Evolutionary conservation across 2,888 invertebrate genomes (phyloP).

Genomic region (Coenonympha arcania): DNA sequence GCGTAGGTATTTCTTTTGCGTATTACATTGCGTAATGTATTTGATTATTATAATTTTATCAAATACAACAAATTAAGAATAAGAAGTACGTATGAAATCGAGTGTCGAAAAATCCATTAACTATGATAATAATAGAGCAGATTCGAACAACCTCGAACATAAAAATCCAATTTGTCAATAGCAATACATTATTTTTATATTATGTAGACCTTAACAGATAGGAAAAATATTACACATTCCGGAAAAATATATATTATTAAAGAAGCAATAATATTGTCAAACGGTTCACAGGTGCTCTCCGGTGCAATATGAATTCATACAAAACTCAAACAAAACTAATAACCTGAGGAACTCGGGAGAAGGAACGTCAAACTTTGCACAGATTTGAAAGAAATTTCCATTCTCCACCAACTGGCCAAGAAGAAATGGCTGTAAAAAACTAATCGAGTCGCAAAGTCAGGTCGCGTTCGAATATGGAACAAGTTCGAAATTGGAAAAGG

Average conservation of each 20-base stretch:
- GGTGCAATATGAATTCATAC: constrained; percentile 12
- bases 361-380: constrained; percentile 20
- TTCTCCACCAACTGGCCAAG: constrained; percentile 28
- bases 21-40: no score
- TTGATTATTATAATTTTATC: no score
- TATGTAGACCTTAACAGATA: no score
- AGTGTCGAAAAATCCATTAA: no score
- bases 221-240: background rate
- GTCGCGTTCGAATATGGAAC: constrained; percentile 37
- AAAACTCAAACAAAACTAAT: constrained; percentile 23
- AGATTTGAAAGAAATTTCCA: constrained; percentile 25
- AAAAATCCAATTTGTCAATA: no score
- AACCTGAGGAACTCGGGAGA: constrained; percentile 12
- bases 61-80: no score
- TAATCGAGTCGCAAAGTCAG: constrained; percentile 32
- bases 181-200: no score
- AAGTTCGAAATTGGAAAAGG: constrained; percentile 64
- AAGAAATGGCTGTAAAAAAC: constrained; percentile 31
- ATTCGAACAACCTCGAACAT: no score
- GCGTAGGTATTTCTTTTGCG: no score
- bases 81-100: no score
- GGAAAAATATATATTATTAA: background rate
- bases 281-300: constrained; percentile 7
- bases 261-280: constrained; percentile 4
- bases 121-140: no score